phyloP scores from a whole-genome alignment of 2,888 invertebrate genomes.

The Sussaba pulchella region DNA sequence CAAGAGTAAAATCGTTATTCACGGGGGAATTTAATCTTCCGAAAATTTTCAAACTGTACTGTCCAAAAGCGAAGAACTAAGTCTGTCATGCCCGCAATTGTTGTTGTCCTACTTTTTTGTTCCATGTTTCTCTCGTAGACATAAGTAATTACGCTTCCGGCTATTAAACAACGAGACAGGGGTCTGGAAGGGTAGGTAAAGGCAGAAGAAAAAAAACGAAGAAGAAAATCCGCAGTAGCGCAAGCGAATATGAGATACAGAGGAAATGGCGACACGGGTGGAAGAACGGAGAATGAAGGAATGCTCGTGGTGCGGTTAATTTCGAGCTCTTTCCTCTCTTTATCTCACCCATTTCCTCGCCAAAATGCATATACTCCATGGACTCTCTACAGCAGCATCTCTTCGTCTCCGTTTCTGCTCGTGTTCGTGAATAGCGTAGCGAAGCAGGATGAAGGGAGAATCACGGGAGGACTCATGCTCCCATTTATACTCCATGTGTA shows the following conservation, averaged over 20 bases:
- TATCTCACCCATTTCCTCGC: slow-evolving; percentile 47
- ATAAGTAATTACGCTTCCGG: slow-evolving; percentile 80
- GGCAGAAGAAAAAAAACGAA: slow-evolving; percentile 66
- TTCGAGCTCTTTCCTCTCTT: slow-evolving; percentile 63
- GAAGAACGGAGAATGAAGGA: slow-evolving; percentile 51
- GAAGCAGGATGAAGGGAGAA: slow-evolving; percentile 57
- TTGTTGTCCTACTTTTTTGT: not conserved
- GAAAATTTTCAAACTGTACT: not conserved
- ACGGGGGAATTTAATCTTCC: not conserved
- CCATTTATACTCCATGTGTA: slow-evolving; percentile 61
- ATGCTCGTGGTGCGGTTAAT: slow-evolving; percentile 61
- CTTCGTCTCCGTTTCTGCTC: slow-evolving; percentile 23
- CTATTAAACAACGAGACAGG: slow-evolving; percentile 76
- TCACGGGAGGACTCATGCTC: slow-evolving; percentile 61
- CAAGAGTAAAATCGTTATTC: too few relatives aligned
- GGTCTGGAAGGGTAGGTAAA: slow-evolving; percentile 50
- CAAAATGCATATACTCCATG: slow-evolving; percentile 5
- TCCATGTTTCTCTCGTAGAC: slow-evolving; percentile 64
- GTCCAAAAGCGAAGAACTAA: not conserved
- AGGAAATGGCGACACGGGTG: slow-evolving; percentile 58
- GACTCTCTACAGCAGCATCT: slow-evolving; percentile 26
- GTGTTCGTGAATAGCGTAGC: slow-evolving; percentile 49
- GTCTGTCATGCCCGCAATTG: not conserved
- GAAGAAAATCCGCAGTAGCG: slow-evolving; percentile 33
- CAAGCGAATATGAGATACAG: slow-evolving; percentile 46